Base-by-base conservation (phyloP, 2,113 vertebrate genomes). In the Sander lucioperca region DNA sequence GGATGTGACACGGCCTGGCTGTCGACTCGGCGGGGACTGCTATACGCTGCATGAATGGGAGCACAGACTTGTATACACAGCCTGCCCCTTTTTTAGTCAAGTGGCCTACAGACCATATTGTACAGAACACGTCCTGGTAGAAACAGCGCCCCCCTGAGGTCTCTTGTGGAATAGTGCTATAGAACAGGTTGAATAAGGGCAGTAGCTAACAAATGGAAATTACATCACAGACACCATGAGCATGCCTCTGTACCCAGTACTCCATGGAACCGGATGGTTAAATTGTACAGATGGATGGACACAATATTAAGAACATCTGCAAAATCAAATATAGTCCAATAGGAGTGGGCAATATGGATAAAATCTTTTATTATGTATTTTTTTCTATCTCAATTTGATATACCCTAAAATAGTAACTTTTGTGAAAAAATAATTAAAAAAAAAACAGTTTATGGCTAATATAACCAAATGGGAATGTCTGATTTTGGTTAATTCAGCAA, bases 41-140 rank as follows among this genome's bases (percentile, higher is more conserved):
- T 74, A 21, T 5, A 67, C 74, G 33, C 79, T 16, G 75, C 61
- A 92, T 94, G 92, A 94, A 94, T 94, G 93, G 39, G 58, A 81
- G 74, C 27, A 61, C 59, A 77, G 73, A 76, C 79, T 74, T 74
- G 79, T 82, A 43, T 5, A 74, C 67, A 71, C 58, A 71, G 80
- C 77, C 86, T 16, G 81, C 77, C 91, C 86, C 80, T 67, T 78
- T 73, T 51, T 70, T 1, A 23, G 33, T 57, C 53, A 23, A 4
- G 1, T 18, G 12, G 36, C 48, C 27, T 2, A 10, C n/a, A 27
- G 27, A 27, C 27, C 27, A 27, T 27, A 27, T 27, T 27, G 27
- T 27, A 27, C 27, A 23, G 51, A 51, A 11, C 18, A 1, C 18
- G 63, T 48, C 12, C 3, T 9, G 36, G 53, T 1, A 0, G 1